Conservation (phyloP, 2,113 vertebrate species). For the Muntiacus muntjak region DNA sequence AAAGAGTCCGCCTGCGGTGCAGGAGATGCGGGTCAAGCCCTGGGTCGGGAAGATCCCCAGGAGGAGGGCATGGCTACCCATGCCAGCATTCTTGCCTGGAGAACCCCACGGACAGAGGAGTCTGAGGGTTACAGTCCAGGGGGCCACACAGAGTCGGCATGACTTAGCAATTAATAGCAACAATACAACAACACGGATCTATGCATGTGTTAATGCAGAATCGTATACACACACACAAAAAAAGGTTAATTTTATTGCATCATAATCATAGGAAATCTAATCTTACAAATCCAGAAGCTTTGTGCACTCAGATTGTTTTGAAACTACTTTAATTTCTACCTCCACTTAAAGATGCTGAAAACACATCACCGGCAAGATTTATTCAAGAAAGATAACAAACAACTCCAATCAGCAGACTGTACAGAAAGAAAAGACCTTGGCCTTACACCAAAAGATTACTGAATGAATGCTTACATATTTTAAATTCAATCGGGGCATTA, state of each 20-base stretch:
- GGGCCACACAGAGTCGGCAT: background rate
- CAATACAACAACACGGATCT: background rate
- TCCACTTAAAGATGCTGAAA: background rate
- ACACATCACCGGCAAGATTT: background rate
- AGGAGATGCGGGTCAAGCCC: accelerated
- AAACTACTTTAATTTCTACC: background rate
- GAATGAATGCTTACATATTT: background rate
- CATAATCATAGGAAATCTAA: background rate
- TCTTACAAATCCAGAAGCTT: background rate
- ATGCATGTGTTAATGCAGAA: background rate
- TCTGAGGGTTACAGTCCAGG: background rate
- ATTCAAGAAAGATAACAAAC: background rate
- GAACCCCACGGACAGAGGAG: background rate
- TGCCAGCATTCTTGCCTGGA: background rate
- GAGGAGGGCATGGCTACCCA: background rate
- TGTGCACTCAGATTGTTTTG: background rate
- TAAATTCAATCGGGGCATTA: background rate
- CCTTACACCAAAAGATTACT: background rate
- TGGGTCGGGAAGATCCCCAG: background rate
- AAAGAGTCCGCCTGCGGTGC: background rate
- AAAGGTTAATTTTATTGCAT: background rate
- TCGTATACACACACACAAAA: background rate
- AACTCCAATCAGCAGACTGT: background rate
- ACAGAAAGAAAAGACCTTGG: background rate
- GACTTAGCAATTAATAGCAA: background rate